A percentile compares a stretch with the other conserved stretches of the same genome.
Evolutionary conservation across 2,888 invertebrate species (phyloP).

Genomic region (Cephus rjabovi): DNA sequence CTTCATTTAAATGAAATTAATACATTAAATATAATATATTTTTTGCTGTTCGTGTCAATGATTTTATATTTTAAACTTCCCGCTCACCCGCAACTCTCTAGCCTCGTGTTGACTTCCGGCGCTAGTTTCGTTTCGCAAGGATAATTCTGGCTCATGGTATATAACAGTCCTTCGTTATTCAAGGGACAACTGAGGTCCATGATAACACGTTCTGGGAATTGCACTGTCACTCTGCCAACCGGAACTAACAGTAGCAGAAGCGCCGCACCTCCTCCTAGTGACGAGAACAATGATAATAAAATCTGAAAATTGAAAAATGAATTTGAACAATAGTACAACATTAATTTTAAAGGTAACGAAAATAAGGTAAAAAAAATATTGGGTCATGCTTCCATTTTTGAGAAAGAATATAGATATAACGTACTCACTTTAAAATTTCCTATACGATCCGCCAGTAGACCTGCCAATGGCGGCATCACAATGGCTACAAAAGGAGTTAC

Average conservation of each 20-base stretch:
- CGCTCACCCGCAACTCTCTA: constrained; percentile 60
- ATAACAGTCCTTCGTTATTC: constrained; percentile 41
- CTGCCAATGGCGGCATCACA: constrained; percentile 82
- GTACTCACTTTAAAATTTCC: constrained; percentile 80
- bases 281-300: constrained; percentile 76
- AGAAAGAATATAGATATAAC: neutral
- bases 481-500: constrained; percentile 81
- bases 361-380: neutral
- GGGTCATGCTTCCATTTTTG: neutral
- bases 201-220: constrained; percentile 73
- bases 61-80: neutral
- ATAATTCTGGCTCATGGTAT: constrained; percentile 50
- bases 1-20: neutral
- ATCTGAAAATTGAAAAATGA: constrained; percentile 67
- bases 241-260: constrained; percentile 78
- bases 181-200: constrained; percentile 71
- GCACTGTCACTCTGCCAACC: constrained; percentile 76
- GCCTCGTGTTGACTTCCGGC: constrained; percentile 42
- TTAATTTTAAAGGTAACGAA: neutral
- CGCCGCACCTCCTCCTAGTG: constrained; percentile 75
- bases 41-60: neutral
- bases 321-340: neutral
- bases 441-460: constrained; percentile 82
- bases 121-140: constrained; percentile 51
- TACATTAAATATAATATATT: neutral